Percentiles rank a stretch among this genome's conserved stretches.
These are phyloP conservation scores for Dilophus febrilis DNA, from an alignment of 2,888 invertebrate species.

Conservation along the genomic window DNA sequence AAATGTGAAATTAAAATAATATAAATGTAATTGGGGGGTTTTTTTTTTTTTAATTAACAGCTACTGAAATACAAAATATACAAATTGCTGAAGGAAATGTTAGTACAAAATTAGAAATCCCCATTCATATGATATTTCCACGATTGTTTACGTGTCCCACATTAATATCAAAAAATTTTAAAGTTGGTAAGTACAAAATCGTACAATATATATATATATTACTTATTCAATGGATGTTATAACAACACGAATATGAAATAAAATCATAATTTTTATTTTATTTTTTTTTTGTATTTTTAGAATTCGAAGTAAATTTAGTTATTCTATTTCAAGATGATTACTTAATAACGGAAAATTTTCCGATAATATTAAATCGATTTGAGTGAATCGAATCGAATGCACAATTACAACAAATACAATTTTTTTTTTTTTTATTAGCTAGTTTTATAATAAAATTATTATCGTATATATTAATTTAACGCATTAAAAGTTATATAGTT, in stretches of 20 bases:
- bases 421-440: too few species aligned
- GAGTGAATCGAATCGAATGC: too few species aligned
- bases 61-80: slow-evolving; percentile 95
- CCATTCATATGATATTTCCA: slow-evolving; percentile 91
- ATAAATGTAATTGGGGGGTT: slow-evolving; percentile 1
- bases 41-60: slow-evolving; percentile 32
- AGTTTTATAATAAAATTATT: too few species aligned
- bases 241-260: too few species aligned
- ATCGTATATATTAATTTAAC: too few species aligned
- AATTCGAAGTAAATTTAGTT: slow-evolving; percentile 88
- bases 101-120: slow-evolving; percentile 60
- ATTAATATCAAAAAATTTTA: slow-evolving; percentile 76
- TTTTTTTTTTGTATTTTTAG: slow-evolving; percentile 37
- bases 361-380: slow-evolving; percentile 21
- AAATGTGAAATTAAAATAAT: too few species aligned
- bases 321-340: slow-evolving; percentile 87
- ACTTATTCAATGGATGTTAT: too few species aligned
- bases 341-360: slow-evolving; percentile 88
- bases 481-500: too few species aligned
- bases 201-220: slow-evolving; percentile 11
- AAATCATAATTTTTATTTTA: not conserved
- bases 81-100: slow-evolving; percentile 92
- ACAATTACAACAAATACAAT: too few species aligned
- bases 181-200: slow-evolving; percentile 61
- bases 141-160: slow-evolving; percentile 90